Conservation (phyloP, 2,113 vertebrate genomes). For the Megaleporinus macrocephalus region DNA sequence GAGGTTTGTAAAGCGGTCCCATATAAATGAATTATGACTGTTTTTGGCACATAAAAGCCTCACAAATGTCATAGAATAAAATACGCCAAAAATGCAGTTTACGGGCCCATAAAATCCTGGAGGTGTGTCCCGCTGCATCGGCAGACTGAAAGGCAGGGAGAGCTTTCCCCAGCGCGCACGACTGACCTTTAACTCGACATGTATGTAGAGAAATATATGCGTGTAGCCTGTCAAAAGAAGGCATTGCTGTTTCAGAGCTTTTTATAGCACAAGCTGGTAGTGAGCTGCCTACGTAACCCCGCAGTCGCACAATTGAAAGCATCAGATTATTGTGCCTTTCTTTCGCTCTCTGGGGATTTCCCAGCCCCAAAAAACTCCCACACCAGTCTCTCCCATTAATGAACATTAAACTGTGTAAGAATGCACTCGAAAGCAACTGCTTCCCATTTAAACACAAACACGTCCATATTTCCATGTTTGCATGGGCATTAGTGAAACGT, state of each 20-base stretch:
- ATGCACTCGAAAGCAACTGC: neutral
- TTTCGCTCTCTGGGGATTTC: slow-evolving; percentile 51
- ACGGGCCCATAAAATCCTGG: neutral
- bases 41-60: no score
- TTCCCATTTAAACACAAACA: neutral
- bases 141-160: slow-evolving; percentile 32
- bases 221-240: no score
- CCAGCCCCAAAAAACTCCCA: slow-evolving; percentile 19
- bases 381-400: neutral
- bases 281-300: neutral
- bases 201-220: no score
- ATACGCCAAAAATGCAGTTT: no score
- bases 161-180: neutral
- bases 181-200: no score
- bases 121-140: neutral
- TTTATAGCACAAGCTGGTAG: neutral
- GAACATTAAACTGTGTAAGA: neutral
- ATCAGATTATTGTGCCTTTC: slow-evolving; percentile 38
- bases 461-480: neutral
- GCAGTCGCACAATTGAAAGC: slow-evolving; percentile 47
- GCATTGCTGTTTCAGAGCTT: neutral
- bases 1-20: no score
- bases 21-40: no score
- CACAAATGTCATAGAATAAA: no score
- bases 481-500: neutral